Evolutionary conservation across 2,113 vertebrate genomes (phyloP).

Genomic region (cat (Felis catus)): DNA sequence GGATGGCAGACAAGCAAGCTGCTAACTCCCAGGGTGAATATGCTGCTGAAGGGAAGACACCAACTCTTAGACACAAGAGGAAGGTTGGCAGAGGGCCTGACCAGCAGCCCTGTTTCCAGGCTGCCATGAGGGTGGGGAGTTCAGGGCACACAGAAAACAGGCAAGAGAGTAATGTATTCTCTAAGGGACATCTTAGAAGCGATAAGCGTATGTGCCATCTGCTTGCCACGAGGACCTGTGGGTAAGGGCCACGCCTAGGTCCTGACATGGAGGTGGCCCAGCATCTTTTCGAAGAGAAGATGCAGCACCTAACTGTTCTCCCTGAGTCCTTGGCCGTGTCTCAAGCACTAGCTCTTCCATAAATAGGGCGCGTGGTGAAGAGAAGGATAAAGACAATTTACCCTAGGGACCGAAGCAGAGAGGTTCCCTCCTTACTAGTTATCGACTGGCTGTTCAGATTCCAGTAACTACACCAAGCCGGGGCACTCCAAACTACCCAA

Average conservation of each 20-base stretch:
- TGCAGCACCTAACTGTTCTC: not conserved
- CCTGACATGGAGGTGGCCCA: not conserved
- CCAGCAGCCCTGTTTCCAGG: not conserved
- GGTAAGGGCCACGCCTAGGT: not conserved
- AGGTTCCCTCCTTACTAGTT: not conserved
- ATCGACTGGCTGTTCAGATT: constrained; percentile 4
- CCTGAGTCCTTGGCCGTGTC: not conserved
- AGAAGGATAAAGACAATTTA: not conserved
- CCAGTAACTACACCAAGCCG: not conserved
- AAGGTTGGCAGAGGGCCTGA: not conserved
- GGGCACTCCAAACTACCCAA: not conserved
- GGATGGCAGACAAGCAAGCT: not conserved
- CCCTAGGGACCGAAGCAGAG: not conserved
- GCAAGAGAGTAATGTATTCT: not conserved
- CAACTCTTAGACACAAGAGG: not conserved
- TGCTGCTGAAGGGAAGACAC: not conserved
- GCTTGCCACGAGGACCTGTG: not conserved
- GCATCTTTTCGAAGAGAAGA: not conserved
- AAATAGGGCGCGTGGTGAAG: not conserved
- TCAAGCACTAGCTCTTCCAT: not conserved
- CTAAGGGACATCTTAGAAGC: constrained; percentile 32
- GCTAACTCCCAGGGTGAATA: not conserved
- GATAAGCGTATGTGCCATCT: not conserved
- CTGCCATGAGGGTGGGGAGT: not conserved
- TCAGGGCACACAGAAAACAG: not conserved